Percentiles rank a stretch among this genome's conserved stretches.
These are phyloP conservation scores for Melolontha melolontha DNA, from an alignment of 2,888 invertebrate species.

Conservation along the genomic window DNA sequence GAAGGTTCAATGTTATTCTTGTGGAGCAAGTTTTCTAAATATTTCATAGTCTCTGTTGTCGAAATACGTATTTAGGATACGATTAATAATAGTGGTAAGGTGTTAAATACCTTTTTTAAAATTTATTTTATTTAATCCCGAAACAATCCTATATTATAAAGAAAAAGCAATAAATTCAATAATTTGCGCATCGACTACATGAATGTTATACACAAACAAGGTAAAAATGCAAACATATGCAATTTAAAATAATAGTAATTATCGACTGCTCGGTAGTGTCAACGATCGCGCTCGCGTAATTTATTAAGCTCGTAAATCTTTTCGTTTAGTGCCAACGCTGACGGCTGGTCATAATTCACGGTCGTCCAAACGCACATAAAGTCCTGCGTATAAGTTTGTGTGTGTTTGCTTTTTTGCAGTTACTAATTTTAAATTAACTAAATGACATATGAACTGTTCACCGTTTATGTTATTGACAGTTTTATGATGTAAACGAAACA, in stretches of 20 bases:
- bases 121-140: too few species aligned
- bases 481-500: slow-evolving; percentile 31
- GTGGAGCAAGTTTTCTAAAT: too few species aligned
- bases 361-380: neutral
- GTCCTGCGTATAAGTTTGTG: neutral
- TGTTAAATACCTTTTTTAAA: too few species aligned
- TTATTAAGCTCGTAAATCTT: slow-evolving; percentile 34
- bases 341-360: slow-evolving; percentile 1
- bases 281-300: slow-evolving; percentile 2
- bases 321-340: slow-evolving; percentile 15
- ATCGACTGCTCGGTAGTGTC: slow-evolving; percentile 17
- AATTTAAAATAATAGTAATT: slow-evolving; percentile 17
- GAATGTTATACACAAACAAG: neutral
- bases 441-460: slow-evolving; percentile 38
- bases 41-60: too few species aligned
- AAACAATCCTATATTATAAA: too few species aligned
- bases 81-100: too few species aligned
- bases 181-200: too few species aligned
- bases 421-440: slow-evolving; percentile 40
- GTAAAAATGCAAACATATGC: neutral
- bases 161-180: slow-evolving; percentile 2
- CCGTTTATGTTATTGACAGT: slow-evolving; percentile 38
- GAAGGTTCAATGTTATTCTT: too few species aligned
- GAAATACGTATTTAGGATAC: too few species aligned
- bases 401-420: slow-evolving; percentile 22